Percentiles rank a stretch among this genome's conserved stretches.
phyloP scores from a whole-genome alignment of 2,797 vertebrate species.

The Ctenosaura bakeri region DNA sequence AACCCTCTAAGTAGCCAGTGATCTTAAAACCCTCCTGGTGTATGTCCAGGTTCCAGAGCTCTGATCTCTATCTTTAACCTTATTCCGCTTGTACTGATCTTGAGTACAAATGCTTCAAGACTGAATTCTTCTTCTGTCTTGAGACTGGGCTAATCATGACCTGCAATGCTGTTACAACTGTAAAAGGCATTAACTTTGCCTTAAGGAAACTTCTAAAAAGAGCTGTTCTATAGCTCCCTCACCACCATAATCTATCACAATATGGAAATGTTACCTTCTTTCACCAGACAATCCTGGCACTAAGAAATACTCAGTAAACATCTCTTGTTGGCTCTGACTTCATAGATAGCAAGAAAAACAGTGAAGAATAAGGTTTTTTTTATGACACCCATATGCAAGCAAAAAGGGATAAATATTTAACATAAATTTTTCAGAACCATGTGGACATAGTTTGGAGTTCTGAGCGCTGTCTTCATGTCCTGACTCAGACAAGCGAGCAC shows the following conservation, averaged over 20 bases:
- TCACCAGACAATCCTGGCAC: background rate
- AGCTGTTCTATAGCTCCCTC: no score
- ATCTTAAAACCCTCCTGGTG: background rate
- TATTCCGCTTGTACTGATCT: background rate
- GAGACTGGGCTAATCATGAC: background rate
- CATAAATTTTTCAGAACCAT: background rate
- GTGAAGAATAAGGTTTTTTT: background rate
- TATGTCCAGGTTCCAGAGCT: background rate
- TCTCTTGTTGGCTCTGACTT: background rate
- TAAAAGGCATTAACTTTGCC: background rate
- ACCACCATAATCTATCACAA: background rate
- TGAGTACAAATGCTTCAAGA: background rate
- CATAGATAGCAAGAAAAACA: background rate
- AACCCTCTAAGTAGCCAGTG: background rate
- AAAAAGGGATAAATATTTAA: background rate
- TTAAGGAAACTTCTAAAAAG: background rate
- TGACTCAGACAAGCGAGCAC: background rate
- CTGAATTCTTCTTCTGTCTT: slow-evolving; percentile 11
- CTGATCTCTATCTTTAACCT: background rate
- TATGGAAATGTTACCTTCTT: background rate
- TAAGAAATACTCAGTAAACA: background rate
- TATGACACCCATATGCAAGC: background rate
- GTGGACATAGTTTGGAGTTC: background rate
- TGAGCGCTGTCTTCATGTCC: background rate
- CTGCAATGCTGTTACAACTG: background rate